A percentile compares a stretch with the other conserved stretches of the same genome.
phyloP scores from a whole-genome alignment of 2,113 vertebrate species.

The Grantiella picta region DNA sequence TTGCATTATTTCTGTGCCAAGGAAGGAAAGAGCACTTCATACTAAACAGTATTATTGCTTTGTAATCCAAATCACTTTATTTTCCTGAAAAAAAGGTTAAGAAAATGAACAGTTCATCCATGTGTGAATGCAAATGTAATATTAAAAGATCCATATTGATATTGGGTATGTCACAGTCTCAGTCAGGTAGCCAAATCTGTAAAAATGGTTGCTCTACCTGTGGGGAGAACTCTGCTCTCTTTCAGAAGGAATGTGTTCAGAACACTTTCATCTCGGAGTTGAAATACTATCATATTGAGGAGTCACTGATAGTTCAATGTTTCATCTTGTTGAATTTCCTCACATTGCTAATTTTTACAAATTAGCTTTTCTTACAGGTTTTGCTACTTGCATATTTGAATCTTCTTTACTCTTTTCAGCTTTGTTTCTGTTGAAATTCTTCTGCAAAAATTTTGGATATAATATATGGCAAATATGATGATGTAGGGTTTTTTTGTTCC shows the following conservation, averaged over 20 bases:
- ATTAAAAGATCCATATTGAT: not conserved
- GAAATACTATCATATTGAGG: not conserved
- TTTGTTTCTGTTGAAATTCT: not conserved
- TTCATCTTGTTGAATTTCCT: not conserved
- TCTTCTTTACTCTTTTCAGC: not conserved
- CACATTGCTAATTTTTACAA: not conserved
- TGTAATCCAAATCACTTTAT: not conserved
- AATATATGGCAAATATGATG: not conserved
- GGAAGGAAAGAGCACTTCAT: not conserved
- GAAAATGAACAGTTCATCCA: not conserved
- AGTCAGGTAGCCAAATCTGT: not conserved
- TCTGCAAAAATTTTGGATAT: not conserved
- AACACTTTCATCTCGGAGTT: not conserved
- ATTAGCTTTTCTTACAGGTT: not conserved
- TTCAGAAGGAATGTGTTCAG: not conserved
- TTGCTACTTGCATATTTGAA: not conserved
- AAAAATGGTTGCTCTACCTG: not conserved
- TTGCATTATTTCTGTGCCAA: constrained; percentile 3
- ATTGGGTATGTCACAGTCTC: not conserved
- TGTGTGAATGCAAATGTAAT: not conserved
- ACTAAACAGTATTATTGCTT: not conserved
- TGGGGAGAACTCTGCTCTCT: not conserved
- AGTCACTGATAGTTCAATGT: not conserved
- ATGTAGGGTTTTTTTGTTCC: not conserved
- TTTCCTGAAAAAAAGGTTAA: not conserved